Evolutionary conservation across 2,113 vertebrate genomes (phyloP).

Genomic region (Fulica atra): DNA sequence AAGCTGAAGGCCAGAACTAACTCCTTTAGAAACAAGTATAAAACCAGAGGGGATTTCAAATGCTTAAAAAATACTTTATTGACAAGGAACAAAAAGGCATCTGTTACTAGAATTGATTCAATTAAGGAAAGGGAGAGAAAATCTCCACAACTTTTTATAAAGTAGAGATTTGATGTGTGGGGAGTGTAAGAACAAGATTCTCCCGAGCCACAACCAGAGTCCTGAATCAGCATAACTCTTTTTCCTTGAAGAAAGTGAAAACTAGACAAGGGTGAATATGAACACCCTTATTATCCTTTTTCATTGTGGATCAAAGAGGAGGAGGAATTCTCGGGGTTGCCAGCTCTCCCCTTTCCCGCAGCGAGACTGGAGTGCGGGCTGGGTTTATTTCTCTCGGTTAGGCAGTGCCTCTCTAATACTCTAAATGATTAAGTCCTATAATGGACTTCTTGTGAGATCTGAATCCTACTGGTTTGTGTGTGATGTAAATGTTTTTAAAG

Average conservation of each 20-base stretch:
- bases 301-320: constrained; percentile 49
- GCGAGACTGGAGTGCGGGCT: background rate
- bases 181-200: background rate
- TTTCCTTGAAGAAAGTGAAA: constrained; percentile 42
- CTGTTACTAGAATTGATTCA: constrained; percentile 10
- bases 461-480: background rate
- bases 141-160: background rate
- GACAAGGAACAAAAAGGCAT: background rate
- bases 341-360: constrained; percentile 14
- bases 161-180: background rate
- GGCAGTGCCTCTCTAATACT: background rate
- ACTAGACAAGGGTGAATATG: background rate
- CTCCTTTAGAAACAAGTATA: constrained; percentile 37
- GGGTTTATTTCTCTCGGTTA: background rate
- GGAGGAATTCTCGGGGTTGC: background rate
- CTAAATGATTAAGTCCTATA: background rate
- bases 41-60: background rate
- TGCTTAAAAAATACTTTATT: constrained; percentile 26
- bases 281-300: constrained; percentile 26
- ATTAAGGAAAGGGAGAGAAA: constrained; percentile 11
- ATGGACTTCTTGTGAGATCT: background rate
- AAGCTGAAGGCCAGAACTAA: constrained; percentile 42
- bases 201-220: background rate
- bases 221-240: constrained; percentile 27
- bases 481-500: background rate